These are phyloP conservation scores for Variabilichromis moorii DNA, from an alignment of 2,113 vertebrate genomes.

Conservation along the genomic window DNA sequence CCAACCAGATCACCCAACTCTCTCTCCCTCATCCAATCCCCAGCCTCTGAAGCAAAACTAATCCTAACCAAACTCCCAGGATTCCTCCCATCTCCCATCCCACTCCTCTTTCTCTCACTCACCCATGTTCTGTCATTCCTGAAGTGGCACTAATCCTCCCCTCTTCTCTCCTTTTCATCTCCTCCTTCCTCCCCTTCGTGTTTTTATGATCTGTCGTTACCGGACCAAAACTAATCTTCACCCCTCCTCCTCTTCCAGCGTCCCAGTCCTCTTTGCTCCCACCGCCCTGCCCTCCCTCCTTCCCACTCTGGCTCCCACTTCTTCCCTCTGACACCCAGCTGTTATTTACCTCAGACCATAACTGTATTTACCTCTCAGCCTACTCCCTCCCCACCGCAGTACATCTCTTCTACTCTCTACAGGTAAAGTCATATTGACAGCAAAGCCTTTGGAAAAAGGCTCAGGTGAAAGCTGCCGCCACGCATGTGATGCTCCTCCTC, in stretches of 20 bases:
- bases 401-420: neutral
- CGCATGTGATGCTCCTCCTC: slow-evolving; percentile 9
- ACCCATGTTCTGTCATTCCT: slow-evolving; percentile 53
- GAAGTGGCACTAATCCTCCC: slow-evolving; percentile 71
- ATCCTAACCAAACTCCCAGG: slow-evolving; percentile 68
- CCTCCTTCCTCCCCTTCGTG: slow-evolving; percentile 52
- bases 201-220: slow-evolving; percentile 73
- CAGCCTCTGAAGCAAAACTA: slow-evolving; percentile 66
- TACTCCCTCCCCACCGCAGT: neutral
- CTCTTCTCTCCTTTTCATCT: slow-evolving; percentile 57
- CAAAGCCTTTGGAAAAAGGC: neutral
- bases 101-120: slow-evolving; percentile 35
- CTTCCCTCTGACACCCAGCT: slow-evolving; percentile 14
- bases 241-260: neutral
- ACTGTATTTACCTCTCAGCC: slow-evolving; percentile 36
- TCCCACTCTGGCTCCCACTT: neutral
- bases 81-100: slow-evolving; percentile 47
- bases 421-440: slow-evolving; percentile 30
- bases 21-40: slow-evolving; percentile 53
- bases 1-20: slow-evolving; percentile 52
- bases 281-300: neutral
- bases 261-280: neutral
- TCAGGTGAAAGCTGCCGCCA: slow-evolving; percentile 13
- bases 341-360: slow-evolving; percentile 40
- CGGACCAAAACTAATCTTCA: slow-evolving; percentile 71